Evolutionary conservation across 2,113 vertebrate species (phyloP), one percentile per base, ranked within the genome.

Genomic region (Ameiurus melas): DNA sequence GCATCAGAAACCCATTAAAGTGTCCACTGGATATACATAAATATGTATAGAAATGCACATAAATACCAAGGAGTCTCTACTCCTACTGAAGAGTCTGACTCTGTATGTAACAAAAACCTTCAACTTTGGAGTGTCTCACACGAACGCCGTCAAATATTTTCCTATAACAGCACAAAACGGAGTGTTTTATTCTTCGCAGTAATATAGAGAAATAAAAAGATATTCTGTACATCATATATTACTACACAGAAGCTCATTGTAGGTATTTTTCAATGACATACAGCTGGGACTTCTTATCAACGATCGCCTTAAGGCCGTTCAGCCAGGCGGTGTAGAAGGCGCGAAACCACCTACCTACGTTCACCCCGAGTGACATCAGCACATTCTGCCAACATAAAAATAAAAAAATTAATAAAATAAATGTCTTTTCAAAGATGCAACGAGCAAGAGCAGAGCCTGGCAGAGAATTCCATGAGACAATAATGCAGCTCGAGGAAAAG

Each of bases 281-380:
- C 77, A 79, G 47, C 77, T 30, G 77, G 47, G 47, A 79, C 27
- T 79, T 79, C 77, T 79, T 79, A 79, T 55, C 77, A 79, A 55
- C 27, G 6, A 20, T 7, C 77, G 14, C 47, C 47, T 79, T 79
- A 53, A 79, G 77, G 77, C 47, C 51, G 47, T 79, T 78, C 22
- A 43, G 51, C 22, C 75, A 78, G 75, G 75, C 51, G 75, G 75
- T 51, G 47, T 9, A 30, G 77, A 55, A 79, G 47, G 14, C 17
- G 47, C 1, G 43, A 53, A 79, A 53, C 43, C 77, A 17, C 77
- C 77, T 8, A n/a, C 77, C 77, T 8, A 55, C 27, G 14, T 79
- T 79, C 77, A 79, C 77, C 25, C 77, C 47, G 43, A 78, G 43
- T 78, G 47, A 14, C 77, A 79, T 79, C 47, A 55, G 77, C 77